Evolutionary conservation across 2,113 vertebrate genomes (phyloP), one percentile per base, ranked within the genome.

Genomic region (Mola mola): DNA sequence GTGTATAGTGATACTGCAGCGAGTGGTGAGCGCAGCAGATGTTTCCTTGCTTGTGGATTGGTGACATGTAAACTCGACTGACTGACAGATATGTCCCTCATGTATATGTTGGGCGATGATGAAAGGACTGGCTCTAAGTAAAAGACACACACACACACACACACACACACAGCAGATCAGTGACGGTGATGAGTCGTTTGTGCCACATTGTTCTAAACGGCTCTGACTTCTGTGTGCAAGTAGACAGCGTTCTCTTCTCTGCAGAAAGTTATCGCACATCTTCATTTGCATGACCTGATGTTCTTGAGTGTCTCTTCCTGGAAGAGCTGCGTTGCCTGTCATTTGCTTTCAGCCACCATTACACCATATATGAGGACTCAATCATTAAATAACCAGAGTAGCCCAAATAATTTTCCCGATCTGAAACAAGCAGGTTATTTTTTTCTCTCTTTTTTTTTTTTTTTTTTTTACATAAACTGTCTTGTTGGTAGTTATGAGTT

Each of bases 181-280:
- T 28, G 10, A 31, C 16, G 26, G 28, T 20, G 22, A 42, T 63
- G 19, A 40, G 26, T 36, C 0, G 9, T 41, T 8, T 24, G 26
- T 38, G 51, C 3, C 16, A 51, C 44, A 4, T 33, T 65, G n/a
- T n/a, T n/a, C 25, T n/a, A 53, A 73, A 37, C 15, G 13, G 29
- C 15, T 62, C 37, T 48, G 28, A 72, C 72, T 81, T 83, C 82
- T 71, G 71, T 52, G 25, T n/a, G 49, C 47, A 49, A 24, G n/a
- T 28, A 6, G 11, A 37, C 47, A 36, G 43, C 69, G 84, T 83
- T 75, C 80, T 66, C 55, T 63, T 72, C 70, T 55, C 47, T 64
- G 40, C 59, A 78, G 38, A 66, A 22, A 0, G 2, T 67, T 55
- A 46, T 46, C 43, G 11, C 19, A 5, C n/a, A 21, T 33, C 0